phyloP scores from a whole-genome alignment of 1,140 invertebrate species.

The Brachionus paranguensis region DNA sequence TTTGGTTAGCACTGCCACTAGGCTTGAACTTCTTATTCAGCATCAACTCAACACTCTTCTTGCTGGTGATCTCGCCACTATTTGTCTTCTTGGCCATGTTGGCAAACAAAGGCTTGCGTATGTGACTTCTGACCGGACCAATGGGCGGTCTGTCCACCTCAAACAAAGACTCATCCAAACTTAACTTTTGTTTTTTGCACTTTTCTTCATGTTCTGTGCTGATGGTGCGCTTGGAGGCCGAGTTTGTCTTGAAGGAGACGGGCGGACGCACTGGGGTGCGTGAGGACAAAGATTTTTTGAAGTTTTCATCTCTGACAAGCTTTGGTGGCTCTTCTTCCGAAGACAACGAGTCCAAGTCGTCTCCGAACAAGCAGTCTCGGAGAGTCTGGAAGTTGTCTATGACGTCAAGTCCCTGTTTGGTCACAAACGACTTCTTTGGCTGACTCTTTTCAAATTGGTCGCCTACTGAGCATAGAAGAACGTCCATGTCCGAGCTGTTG shows the following conservation, averaged over 20 bases:
- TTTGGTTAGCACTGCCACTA: too few species aligned
- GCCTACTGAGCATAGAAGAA: background rate
- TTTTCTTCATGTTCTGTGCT: background rate
- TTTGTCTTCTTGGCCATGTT: background rate
- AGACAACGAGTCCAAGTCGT: background rate
- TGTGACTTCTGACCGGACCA: background rate
- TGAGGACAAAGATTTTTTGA: background rate
- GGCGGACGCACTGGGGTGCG: background rate
- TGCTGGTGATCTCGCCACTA: background rate
- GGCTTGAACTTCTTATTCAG: background rate
- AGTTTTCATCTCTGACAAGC: background rate
- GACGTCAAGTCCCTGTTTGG: background rate
- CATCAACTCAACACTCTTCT: background rate
- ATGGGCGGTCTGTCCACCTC: background rate
- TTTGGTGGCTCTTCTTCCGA: background rate
- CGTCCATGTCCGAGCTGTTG: background rate
- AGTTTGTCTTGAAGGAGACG: background rate
- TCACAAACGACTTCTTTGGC: too few species aligned
- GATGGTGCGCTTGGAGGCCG: background rate
- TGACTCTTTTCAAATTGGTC: constrained; percentile 1
- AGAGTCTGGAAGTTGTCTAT: background rate
- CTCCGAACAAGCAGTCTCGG: background rate
- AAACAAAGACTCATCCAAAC: background rate
- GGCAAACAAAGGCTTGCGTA: background rate
- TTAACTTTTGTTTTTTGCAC: background rate